Conservation (phyloP, 2,797 vertebrate genomes). For the Xiphophorus birchmanni region DNA sequence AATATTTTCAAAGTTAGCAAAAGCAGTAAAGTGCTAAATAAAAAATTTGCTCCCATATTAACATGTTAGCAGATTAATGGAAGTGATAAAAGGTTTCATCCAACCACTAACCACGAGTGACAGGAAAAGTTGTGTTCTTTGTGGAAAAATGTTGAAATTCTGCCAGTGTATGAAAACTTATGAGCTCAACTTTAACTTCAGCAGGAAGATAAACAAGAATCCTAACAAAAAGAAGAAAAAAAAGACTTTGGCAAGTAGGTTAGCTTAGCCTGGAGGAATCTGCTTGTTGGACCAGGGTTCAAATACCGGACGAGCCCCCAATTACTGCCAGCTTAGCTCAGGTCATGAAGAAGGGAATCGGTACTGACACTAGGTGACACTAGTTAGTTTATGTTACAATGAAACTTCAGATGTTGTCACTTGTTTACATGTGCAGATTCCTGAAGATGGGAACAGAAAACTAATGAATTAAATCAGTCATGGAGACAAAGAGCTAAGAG, state of each 20-base stretch:
- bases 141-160: neutral
- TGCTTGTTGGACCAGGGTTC: neutral
- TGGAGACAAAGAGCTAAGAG: neutral
- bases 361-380: neutral
- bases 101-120: neutral
- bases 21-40: no score
- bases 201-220: neutral
- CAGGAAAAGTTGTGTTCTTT: neutral
- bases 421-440: neutral
- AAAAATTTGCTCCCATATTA: no score
- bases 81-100: neutral
- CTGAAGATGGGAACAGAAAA: neutral
- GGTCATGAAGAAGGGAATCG: neutral
- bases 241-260: neutral
- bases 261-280: neutral
- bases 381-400: neutral
- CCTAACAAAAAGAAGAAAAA: neutral
- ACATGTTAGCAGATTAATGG: no score
- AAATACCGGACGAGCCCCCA: neutral
- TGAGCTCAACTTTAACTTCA: neutral
- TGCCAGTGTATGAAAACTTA: neutral
- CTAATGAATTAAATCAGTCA: neutral
- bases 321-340: neutral
- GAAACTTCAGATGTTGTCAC: neutral
- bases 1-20: no score